These are phyloP conservation scores for Altica lythri DNA, from an alignment of 2,888 invertebrate genomes.

Conservation along the genomic window DNA sequence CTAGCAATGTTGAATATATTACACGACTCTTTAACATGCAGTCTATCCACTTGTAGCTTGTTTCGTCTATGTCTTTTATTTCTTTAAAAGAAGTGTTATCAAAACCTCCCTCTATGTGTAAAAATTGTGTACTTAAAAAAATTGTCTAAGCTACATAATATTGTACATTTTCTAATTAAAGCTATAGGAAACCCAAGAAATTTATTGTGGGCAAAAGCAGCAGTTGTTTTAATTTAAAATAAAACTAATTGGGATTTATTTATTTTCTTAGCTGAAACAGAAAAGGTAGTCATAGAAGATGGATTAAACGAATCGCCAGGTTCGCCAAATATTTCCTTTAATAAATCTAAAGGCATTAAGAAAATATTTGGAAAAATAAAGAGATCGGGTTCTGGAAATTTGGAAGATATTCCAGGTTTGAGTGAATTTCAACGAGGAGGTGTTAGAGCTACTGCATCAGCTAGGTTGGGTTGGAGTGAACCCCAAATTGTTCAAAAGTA, in stretches of 20 bases:
- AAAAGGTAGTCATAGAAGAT: slow-evolving; percentile 61
- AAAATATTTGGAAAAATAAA: slow-evolving; percentile 71
- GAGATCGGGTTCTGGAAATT: slow-evolving; percentile 71
- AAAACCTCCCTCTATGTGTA: too few relatives aligned
- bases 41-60: too few relatives aligned
- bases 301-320: slow-evolving; percentile 41
- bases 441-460: slow-evolving; percentile 73
- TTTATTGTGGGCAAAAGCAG: too few relatives aligned
- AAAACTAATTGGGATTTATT: slow-evolving; percentile 2
- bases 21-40: too few relatives aligned
- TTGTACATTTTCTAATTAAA: too few relatives aligned
- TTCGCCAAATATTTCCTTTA: slow-evolving; percentile 57
- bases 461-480: slow-evolving; percentile 68
- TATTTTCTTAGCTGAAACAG: slow-evolving; percentile 65
- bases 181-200: too few relatives aligned
- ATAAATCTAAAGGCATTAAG: slow-evolving; percentile 66
- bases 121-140: too few relatives aligned
- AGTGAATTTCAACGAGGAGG: slow-evolving; percentile 74
- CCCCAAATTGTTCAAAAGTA: slow-evolving; percentile 51
- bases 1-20: too few relatives aligned
- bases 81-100: too few relatives aligned
- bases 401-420: slow-evolving; percentile 66
- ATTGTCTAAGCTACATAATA: too few relatives aligned
- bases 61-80: too few relatives aligned
- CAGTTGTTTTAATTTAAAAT: too few relatives aligned